Evolutionary conservation across 2,888 invertebrate species (phyloP), one percentile per base, ranked within the genome.

Genomic region (Drosophila buzzatii): DNA sequence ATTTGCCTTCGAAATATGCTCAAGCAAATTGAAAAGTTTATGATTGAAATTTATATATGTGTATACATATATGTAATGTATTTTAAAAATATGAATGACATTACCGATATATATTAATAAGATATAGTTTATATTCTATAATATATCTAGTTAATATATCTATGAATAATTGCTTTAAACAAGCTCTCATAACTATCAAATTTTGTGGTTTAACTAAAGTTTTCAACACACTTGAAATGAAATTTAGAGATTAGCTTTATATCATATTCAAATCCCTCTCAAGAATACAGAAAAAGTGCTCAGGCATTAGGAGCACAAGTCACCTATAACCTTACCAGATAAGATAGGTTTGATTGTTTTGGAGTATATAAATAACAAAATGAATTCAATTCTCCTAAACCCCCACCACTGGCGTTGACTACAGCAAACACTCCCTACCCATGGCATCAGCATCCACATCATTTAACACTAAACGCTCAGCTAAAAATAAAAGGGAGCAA

Each of bases 401-500:
- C 58, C 47, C 27, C n/a, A 37, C 23, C 27, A 49, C n/a, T 35
- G 18, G 18, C 18, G 33, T 20, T 7, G 51, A 18, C 18, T 41
- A 10, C 42, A 47, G 60, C 39, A 52, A 57, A 53, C 53, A 52
- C 42, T 69, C 66, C 57, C 55, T 27, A 27, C 27, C 73, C 78
- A 71, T 12, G 12, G n/a, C 51, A 18, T 3, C 66, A 73, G 63
- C 69, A 51, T 5, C 9, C 47, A 55, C 52, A 53, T 73, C 68
- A 58, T 68, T 74, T 57, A 73, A 68, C 56, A 73, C 62, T 68
- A 74, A 69, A 60, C 27, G 62, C 62, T 51, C 61, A 61, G 72
- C 82, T 85, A 85, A 82, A 85, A 85, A 85, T 85, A 79, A 81
- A 70, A 70, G 72, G 76, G 80, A 81, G 79, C 82, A 87, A 87